Evolutionary conservation across 2,797 vertebrate genomes (phyloP).

Genomic region (Meda fulgida): DNA sequence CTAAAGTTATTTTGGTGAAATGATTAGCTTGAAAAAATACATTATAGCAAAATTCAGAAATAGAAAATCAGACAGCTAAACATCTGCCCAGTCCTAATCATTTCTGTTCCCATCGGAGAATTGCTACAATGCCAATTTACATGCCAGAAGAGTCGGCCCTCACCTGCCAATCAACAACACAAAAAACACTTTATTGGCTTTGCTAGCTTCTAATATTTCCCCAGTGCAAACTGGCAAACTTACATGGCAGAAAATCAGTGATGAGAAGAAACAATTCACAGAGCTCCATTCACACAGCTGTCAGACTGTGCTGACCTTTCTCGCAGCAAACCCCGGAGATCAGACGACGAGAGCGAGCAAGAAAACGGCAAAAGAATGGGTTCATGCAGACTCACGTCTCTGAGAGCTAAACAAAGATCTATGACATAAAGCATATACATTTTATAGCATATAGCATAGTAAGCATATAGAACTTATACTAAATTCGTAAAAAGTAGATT

Average conservation of each 20-base stretch:
- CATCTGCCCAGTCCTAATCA: background rate
- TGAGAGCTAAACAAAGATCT: background rate
- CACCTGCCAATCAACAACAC: constrained; percentile 53
- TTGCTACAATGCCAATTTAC: background rate
- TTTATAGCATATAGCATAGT: no score
- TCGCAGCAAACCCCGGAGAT: background rate
- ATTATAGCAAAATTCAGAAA: background rate
- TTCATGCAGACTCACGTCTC: background rate
- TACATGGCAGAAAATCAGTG: constrained; percentile 32
- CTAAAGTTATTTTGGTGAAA: no score
- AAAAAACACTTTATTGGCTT: constrained; percentile 2
- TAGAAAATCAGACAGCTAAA: background rate
- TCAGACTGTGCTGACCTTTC: constrained; percentile 38
- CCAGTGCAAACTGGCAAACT: background rate
- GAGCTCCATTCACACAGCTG: constrained; percentile 49
- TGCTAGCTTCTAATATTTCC: background rate
- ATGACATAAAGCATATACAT: no score
- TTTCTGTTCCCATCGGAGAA: background rate
- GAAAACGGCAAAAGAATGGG: background rate
- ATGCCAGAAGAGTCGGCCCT: constrained; percentile 41
- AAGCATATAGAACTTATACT: background rate
- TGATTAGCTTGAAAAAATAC: no score
- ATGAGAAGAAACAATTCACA: constrained; percentile 44
- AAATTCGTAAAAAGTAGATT: background rate
- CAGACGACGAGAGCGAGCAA: constrained; percentile 11